Percentiles rank a stretch among this genome's conserved stretches.
These are phyloP conservation scores for Dryobotodes eremita DNA, from an alignment of 2,888 invertebrate genomes.

Conservation along the genomic window DNA sequence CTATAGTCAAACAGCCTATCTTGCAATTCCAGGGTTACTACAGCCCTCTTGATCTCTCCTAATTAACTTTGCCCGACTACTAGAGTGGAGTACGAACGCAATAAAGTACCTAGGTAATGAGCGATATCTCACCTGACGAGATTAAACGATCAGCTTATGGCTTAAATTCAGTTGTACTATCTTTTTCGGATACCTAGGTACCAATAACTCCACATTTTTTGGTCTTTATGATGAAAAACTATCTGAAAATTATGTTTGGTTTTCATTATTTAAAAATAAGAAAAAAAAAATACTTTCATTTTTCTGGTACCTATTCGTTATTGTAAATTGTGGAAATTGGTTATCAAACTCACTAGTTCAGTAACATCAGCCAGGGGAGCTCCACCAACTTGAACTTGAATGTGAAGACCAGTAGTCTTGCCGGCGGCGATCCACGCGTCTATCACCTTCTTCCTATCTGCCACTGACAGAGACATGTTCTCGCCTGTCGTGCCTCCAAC, in stretches of 20 bases:
- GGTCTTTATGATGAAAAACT: not conserved
- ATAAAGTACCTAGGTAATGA: too few relatives aligned
- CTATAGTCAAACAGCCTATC: not conserved
- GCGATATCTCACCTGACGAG: too few relatives aligned
- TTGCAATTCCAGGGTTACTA: too few relatives aligned
- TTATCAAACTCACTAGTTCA: constrained; percentile 89
- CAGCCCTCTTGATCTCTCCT: too few relatives aligned
- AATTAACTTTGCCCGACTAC: too few relatives aligned
- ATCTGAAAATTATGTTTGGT: not conserved
- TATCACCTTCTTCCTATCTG: constrained; percentile 93
- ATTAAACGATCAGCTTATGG: too few relatives aligned
- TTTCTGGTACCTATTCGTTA: too few relatives aligned
- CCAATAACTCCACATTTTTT: not conserved
- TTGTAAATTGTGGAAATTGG: not conserved
- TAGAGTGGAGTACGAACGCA: too few relatives aligned
- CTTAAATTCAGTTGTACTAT: too few relatives aligned
- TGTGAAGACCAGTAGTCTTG: constrained; percentile 90
- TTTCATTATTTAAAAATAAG: too few relatives aligned
- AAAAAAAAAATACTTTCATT: too few relatives aligned
- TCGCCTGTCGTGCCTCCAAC: constrained; percentile 97
- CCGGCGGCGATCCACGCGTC: constrained; percentile 93
- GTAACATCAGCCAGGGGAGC: constrained; percentile 93
- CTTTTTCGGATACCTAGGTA: too few relatives aligned
- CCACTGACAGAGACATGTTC: constrained; percentile 92
- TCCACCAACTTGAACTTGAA: constrained; percentile 95